Percentiles rank a stretch among this genome's conserved stretches.
Conservation (phyloP, 2,113 vertebrate species). For the Mormyrus lacerda region DNA sequence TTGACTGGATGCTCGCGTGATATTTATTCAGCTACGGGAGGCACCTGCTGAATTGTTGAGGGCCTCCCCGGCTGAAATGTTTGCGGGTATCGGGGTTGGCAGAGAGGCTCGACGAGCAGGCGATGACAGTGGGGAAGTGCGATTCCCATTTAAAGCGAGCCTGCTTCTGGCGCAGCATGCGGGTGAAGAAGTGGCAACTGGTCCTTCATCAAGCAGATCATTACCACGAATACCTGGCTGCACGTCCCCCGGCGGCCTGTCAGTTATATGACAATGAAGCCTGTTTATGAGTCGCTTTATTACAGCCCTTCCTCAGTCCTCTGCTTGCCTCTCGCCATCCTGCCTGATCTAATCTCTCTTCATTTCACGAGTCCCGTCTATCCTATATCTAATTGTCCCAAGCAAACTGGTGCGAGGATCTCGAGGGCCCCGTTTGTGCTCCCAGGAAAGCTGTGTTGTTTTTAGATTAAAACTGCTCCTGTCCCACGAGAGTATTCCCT, state of each 20-base stretch:
- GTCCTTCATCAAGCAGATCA: constrained; percentile 6
- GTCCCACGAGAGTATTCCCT: constrained; percentile 44
- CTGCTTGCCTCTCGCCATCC: constrained; percentile 16
- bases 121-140: not conserved
- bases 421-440: constrained; percentile 51
- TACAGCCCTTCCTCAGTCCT: not conserved
- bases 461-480: constrained; percentile 49
- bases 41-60: not conserved
- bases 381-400: constrained; percentile 45
- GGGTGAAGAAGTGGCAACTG: not conserved
- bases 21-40: not conserved
- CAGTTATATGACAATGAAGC: not conserved
- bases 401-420: constrained; percentile 49
- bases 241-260: not conserved
- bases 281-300: not conserved
- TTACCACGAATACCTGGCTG: not conserved
- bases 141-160: not conserved
- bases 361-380: constrained; percentile 8
- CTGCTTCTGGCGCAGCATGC: not conserved
- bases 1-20: not conserved
- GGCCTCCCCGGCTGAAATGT: not conserved
- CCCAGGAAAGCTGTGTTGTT: constrained; percentile 40
- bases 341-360: constrained; percentile 16
- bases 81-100: not conserved
- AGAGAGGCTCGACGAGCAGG: not conserved